Evolutionary conservation across 2,113 vertebrate genomes (phyloP).

Genomic region (Tetrax tetrax): DNA sequence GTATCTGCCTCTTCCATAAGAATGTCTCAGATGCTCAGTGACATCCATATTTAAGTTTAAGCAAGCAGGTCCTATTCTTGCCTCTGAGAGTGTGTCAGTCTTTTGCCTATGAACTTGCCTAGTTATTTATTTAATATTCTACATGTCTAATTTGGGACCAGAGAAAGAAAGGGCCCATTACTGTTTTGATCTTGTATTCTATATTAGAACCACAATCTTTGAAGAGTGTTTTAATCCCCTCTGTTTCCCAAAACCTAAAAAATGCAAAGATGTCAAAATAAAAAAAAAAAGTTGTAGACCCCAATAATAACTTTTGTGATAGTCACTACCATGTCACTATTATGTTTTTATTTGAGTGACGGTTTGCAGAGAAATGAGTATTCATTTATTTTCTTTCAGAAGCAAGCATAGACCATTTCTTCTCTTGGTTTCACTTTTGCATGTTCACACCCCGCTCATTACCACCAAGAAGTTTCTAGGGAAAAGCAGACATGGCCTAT

Average conservation of each 20-base stretch:
- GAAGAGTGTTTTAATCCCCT: neutral
- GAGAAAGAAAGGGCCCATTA: neutral
- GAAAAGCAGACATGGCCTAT: slow-evolving; percentile 83
- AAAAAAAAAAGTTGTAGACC: neutral
- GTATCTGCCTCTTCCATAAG: neutral
- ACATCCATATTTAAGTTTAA: neutral
- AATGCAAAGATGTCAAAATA: neutral
- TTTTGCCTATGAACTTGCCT: neutral
- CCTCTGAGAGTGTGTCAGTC: neutral
- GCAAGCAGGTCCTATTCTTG: neutral
- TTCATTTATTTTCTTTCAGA: slow-evolving; percentile 68
- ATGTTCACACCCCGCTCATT: slow-evolving; percentile 82
- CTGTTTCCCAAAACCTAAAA: neutral
- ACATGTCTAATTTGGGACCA: neutral
- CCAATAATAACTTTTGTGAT: neutral
- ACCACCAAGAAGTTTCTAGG: slow-evolving; percentile 78
- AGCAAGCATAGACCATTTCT: slow-evolving; percentile 82
- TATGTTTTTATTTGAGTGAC: neutral
- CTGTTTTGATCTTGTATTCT: neutral
- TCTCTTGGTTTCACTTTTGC: slow-evolving; percentile 84
- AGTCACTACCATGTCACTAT: neutral
- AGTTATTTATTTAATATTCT: neutral
- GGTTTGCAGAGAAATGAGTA: neutral
- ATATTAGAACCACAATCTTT: neutral
- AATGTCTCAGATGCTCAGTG: neutral